A percentile compares a stretch with the other conserved stretches of the same genome.
Conservation (phyloP, 2,797 vertebrate species). For the Prunella strophiata region DNA sequence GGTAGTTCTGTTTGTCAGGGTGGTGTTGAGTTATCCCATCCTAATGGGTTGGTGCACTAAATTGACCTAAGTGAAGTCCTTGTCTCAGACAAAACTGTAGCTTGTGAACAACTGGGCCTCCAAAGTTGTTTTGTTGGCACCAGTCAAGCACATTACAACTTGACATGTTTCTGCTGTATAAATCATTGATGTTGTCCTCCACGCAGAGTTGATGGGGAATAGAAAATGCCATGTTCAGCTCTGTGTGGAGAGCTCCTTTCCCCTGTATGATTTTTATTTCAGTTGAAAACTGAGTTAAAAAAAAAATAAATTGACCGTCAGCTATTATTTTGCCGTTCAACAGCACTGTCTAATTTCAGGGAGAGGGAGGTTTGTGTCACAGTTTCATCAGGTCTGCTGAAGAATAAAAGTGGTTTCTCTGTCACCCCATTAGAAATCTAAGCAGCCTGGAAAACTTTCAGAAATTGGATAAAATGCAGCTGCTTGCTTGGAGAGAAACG, state of each 20-base stretch:
- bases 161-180: not conserved
- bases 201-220: not conserved
- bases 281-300: not conserved
- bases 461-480: conserved; percentile 27
- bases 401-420: conserved; percentile 18
- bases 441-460: not conserved
- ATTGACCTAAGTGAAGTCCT: not conserved
- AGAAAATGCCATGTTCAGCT: not conserved
- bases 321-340: not conserved
- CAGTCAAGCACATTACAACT: not conserved
- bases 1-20: not conserved
- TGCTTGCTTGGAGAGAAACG: conserved; percentile 13
- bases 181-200: not conserved
- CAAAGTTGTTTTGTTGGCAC: not conserved
- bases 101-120: not conserved
- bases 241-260: not conserved
- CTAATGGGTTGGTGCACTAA: not conserved
- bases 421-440: conserved; percentile 31
- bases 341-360: not conserved
- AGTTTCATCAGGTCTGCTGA: conserved; percentile 4
- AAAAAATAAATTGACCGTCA: not conserved
- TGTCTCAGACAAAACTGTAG: not conserved
- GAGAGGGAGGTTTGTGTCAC: not conserved
- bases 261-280: not conserved
- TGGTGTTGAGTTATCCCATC: not conserved